These are phyloP conservation scores for Brachyalestes nurse DNA, from an alignment of 2,797 vertebrate species.

Conservation along the genomic window DNA sequence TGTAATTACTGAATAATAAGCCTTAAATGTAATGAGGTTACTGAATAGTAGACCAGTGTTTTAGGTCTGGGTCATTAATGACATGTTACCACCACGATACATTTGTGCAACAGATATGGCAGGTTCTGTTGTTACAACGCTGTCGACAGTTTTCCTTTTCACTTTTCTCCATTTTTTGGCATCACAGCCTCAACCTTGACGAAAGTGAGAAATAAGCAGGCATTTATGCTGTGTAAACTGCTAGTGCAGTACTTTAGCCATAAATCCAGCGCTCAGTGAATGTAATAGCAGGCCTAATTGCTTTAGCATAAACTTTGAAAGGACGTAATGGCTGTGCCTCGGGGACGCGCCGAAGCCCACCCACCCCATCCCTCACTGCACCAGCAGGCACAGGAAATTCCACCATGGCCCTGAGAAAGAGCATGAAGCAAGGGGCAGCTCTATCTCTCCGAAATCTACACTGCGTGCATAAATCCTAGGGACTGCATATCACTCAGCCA, in stretches of 20 bases:
- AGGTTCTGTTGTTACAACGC: not conserved
- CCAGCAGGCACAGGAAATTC: slow-evolving; percentile 55
- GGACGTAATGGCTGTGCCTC: slow-evolving; percentile 44
- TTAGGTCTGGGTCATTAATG: too few relatives aligned
- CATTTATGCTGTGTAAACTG: slow-evolving; percentile 25
- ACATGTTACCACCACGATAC: not conserved
- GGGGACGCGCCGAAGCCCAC: slow-evolving; percentile 29
- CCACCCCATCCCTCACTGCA: slow-evolving; percentile 44
- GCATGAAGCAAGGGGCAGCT: slow-evolving; percentile 43
- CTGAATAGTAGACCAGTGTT: too few relatives aligned
- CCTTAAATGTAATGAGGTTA: too few relatives aligned
- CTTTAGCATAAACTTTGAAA: slow-evolving; percentile 48
- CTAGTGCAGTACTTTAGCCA: slow-evolving; percentile 10
- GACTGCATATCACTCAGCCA: not conserved
- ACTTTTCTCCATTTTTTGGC: not conserved
- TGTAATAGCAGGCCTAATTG: slow-evolving; percentile 38
- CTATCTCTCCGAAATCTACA: slow-evolving; percentile 34
- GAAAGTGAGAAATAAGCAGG: slow-evolving; percentile 13
- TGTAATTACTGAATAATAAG: too few relatives aligned
- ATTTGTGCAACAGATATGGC: not conserved
- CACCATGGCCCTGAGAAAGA: slow-evolving; percentile 41
- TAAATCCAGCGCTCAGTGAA: slow-evolving; percentile 16
- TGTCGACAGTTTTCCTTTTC: not conserved
- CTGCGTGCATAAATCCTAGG: slow-evolving; percentile 1
- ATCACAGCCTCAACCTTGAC: not conserved